Evolutionary conservation across 2,113 vertebrate species (phyloP), one percentile per base, ranked within the genome.

Genomic region (Galemys pyrenaicus): DNA sequence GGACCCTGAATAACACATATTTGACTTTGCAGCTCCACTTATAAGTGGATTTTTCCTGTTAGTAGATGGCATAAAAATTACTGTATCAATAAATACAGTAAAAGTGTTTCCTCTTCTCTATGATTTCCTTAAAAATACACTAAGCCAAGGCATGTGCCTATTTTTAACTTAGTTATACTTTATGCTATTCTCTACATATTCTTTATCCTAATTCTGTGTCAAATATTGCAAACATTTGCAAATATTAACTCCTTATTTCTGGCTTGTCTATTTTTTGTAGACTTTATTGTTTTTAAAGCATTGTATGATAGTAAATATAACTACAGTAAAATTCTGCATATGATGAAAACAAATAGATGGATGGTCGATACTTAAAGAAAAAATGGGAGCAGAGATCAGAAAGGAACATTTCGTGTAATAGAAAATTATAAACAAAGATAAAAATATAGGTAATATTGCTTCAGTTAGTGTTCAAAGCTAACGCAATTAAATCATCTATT

Each of bases 91-190:
- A 51, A 51, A 51, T 49, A 49, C 10, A 10, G 46, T 11, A 49
- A 54, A 54, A 54, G 17, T 54, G 22, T 56, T 20, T 56, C 22
- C 54, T 56, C 20, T 56, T n/a, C n/a, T n/a, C n/a, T 56, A 56
- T 20, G 54, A 51, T 51, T 51, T 51, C 49, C 49, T 51, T 51
- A 49, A 49, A 11, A 54, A 54, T 19, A 19, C 19, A 54, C 16
- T 54, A 51, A 51, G 17, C 41, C n/a, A 89, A 93, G 5, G 2
- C 4, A 24, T 67, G 51, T 85, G 37, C 13, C n/a, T 64, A 49
- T 46, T 90, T 94, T 87, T 91, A 79, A 73, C 54, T 60, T 92
- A 39, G 9, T 39, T 92, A 22, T 30, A 3, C 41, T 86, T 85
- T 78, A 54, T 32, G n/a, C n/a, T n/a, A 86, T 51, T 75, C 28